Evolutionary conservation across 2,797 vertebrate species (phyloP).

Genomic region (Enteromius fasciolatus): DNA sequence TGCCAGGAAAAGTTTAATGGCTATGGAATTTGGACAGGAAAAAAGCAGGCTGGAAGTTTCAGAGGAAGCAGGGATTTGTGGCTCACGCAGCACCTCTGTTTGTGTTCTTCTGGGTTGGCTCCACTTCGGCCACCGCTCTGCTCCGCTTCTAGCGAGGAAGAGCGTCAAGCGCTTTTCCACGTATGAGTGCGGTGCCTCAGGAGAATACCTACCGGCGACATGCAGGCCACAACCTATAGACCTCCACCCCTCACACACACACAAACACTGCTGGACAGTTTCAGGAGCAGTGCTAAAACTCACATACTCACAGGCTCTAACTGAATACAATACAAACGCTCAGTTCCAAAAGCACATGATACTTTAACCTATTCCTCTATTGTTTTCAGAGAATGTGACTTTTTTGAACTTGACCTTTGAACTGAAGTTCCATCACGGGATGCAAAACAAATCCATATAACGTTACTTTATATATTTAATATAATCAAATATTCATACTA

Average conservation of each 20-base stretch:
- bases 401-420: background rate
- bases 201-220: constrained; percentile 72
- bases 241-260: constrained; percentile 63
- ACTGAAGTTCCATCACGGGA: constrained; percentile 7
- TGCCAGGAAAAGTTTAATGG: constrained; percentile 96
- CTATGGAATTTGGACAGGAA: constrained; percentile 95
- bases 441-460: background rate
- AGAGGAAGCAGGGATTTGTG: constrained; percentile 89
- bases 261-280: constrained; percentile 10
- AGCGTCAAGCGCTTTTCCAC: constrained; percentile 81
- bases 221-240: constrained; percentile 67
- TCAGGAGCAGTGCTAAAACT: constrained; percentile 43
- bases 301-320: constrained; percentile 33
- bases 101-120: constrained; percentile 80
- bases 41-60: constrained; percentile 88
- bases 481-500: background rate
- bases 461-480: constrained; percentile 4
- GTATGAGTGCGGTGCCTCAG: constrained; percentile 62
- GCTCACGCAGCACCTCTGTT: constrained; percentile 86
- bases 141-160: constrained; percentile 74
- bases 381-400: constrained; percentile 2
- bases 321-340: constrained; percentile 30
- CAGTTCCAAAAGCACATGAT: background rate
- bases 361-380: constrained; percentile 19
- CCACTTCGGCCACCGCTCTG: constrained; percentile 67